These are phyloP conservation scores for Anarhynchus alexandrinus DNA, from an alignment of 2,113 vertebrate genomes.

Conservation along the genomic window DNA sequence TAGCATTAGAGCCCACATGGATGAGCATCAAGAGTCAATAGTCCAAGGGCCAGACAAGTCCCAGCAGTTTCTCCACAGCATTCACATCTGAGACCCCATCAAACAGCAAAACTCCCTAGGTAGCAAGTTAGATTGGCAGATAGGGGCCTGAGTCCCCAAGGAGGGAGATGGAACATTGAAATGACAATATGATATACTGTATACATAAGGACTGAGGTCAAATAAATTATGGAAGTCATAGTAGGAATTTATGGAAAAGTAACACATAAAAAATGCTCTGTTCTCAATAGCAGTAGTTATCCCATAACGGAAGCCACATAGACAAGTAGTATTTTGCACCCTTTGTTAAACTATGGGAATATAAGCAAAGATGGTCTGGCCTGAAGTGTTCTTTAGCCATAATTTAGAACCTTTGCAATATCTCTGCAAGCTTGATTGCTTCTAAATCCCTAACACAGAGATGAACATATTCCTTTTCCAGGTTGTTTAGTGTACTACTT, in stretches of 20 bases:
- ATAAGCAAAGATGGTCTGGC: neutral
- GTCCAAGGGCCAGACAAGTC: neutral
- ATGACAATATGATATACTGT: neutral
- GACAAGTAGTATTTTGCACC: neutral
- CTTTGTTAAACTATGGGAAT: neutral
- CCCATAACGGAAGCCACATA: neutral
- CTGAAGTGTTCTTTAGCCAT: neutral
- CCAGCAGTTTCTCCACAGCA: neutral
- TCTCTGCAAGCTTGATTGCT: neutral
- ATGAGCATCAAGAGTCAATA: neutral
- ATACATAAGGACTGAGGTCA: neutral
- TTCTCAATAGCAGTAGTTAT: neutral
- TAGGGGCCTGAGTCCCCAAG: neutral
- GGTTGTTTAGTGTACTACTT: neutral
- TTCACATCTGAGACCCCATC: neutral
- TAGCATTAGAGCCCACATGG: neutral
- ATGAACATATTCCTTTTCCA: neutral
- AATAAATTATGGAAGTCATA: neutral
- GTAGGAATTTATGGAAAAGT: neutral
- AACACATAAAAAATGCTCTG: neutral
- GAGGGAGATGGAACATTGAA: neutral
- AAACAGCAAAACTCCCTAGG: neutral
- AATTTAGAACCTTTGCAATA: neutral
- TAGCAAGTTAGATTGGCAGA: neutral
- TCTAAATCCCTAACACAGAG: neutral